Conservation (phyloP, 1,140 invertebrate genomes). For the Zaprionus kolodkinae region DNA sequence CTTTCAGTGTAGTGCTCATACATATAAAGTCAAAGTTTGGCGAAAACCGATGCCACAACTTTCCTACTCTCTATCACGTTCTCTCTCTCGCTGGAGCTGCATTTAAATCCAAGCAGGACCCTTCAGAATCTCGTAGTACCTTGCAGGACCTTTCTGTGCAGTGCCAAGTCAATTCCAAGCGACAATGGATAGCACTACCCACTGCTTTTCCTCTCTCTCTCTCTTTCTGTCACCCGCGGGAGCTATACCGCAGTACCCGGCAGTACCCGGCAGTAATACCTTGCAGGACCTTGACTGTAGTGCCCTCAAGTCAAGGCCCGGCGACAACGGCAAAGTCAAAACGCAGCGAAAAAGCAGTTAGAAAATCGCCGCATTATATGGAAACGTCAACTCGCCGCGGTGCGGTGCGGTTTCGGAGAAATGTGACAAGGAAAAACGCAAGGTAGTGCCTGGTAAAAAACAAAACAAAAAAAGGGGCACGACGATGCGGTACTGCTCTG, state of each 20-base stretch:
- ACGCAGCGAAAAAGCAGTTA: slow-evolving; percentile 51
- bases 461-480: slow-evolving; percentile 6
- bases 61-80: too few relatives aligned
- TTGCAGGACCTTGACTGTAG: slow-evolving; percentile 41
- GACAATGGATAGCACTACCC: too few relatives aligned
- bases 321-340: slow-evolving; percentile 76
- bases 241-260: not conserved
- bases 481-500: slow-evolving; percentile 52
- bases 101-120: too few relatives aligned
- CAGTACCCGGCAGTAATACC: not conserved
- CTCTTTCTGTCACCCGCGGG: not conserved
- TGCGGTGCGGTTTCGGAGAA: slow-evolving; percentile 22
- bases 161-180: too few relatives aligned
- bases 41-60: not conserved
- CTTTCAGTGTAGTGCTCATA: too few relatives aligned
- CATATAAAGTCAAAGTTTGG: too few relatives aligned
- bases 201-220: not conserved
- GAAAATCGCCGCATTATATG: slow-evolving; percentile 10
- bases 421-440: slow-evolving; percentile 11
- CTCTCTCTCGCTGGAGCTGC: too few relatives aligned
- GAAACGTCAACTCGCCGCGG: slow-evolving; percentile 3
- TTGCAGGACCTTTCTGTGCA: too few relatives aligned
- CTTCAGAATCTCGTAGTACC: too few relatives aligned
- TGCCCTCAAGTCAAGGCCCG: slow-evolving; percentile 63
- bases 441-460: slow-evolving; percentile 22